Evolutionary conservation across 2,888 invertebrate genomes (phyloP).

Genomic region (Cybosia mesomella): DNA sequence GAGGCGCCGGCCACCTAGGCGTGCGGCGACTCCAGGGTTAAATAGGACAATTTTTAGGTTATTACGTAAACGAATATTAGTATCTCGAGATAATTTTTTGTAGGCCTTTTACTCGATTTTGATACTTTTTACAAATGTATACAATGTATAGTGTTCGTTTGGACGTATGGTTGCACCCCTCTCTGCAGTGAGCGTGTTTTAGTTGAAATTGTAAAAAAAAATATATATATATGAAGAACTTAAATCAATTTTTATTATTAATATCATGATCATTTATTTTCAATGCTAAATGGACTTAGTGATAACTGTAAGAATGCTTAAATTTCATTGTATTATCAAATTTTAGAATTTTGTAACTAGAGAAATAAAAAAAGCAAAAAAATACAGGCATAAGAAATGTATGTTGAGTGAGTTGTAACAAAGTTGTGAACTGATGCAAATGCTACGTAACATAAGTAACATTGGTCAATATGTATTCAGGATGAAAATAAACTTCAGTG

Average conservation of each 20-base stretch:
- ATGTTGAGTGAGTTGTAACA: slow-evolving; percentile 81
- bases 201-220: slow-evolving; percentile 83
- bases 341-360: slow-evolving; percentile 83
- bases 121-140: slow-evolving; percentile 87
- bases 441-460: slow-evolving; percentile 69
- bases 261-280: slow-evolving; percentile 84
- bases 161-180: slow-evolving; percentile 81
- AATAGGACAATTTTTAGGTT: slow-evolving; percentile 85
- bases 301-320: slow-evolving; percentile 83
- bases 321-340: slow-evolving; percentile 83
- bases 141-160: slow-evolving; percentile 86
- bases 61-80: slow-evolving; percentile 85
- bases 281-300: slow-evolving; percentile 84
- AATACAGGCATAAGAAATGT: slow-evolving; percentile 75
- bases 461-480: slow-evolving; percentile 84
- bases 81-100: slow-evolving; percentile 87
- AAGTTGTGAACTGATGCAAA: slow-evolving; percentile 77
- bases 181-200: slow-evolving; percentile 76
- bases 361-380: slow-evolving; percentile 69
- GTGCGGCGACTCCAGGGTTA: slow-evolving; percentile 67
- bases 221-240: slow-evolving; percentile 71
- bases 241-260: slow-evolving; percentile 83
- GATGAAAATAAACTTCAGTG: slow-evolving; percentile 86
- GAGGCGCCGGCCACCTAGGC: slow-evolving; percentile 52
- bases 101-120: slow-evolving; percentile 87